Conservation (phyloP, 2,797 vertebrate genomes). For the Borostomias antarcticus region DNA sequence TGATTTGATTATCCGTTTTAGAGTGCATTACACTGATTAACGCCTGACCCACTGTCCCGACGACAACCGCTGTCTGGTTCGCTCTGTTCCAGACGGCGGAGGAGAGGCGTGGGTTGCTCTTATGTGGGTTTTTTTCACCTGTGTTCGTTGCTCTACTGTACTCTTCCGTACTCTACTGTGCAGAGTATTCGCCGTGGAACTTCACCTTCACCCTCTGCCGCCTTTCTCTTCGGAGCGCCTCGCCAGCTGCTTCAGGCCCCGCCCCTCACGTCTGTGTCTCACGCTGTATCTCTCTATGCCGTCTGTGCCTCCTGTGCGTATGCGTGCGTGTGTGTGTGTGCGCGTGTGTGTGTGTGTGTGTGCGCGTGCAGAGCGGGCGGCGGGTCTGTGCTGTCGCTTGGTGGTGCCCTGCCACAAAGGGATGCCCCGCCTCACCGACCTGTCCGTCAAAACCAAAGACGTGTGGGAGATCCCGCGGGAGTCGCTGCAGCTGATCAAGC, state of each 20-base stretch:
- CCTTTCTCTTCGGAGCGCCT: background rate
- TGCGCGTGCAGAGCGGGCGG: slow-evolving; percentile 86
- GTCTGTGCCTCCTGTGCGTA: background rate
- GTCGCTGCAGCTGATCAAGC: slow-evolving; percentile 96
- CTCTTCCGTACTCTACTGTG: background rate
- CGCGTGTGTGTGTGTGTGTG: slow-evolving; percentile 17
- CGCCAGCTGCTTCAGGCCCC: no score
- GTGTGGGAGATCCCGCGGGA: slow-evolving; percentile 98
- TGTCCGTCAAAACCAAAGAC: slow-evolving; percentile 99
- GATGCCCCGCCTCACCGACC: slow-evolving; percentile 96
- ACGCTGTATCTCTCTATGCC: background rate
- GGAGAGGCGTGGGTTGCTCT: background rate
- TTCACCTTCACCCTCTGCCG: background rate
- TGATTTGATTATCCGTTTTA: slow-evolving; percentile 24
- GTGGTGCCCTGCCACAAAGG: slow-evolving; percentile 97
- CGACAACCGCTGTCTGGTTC: slow-evolving; percentile 5
- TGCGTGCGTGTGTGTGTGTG: background rate
- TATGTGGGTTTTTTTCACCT: background rate
- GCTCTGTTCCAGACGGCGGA: background rate
- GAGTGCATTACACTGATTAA: slow-evolving; percentile 24
- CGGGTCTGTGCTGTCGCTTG: slow-evolving; percentile 97
- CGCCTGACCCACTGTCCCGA: slow-evolving; percentile 21
- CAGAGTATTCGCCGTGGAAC: background rate
- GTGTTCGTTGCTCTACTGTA: background rate
- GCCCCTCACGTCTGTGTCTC: slow-evolving; percentile 16